Evolutionary conservation across 2,113 vertebrate species (phyloP), one percentile per base, ranked within the genome.

Genomic region (Bufo gargarizans): DNA sequence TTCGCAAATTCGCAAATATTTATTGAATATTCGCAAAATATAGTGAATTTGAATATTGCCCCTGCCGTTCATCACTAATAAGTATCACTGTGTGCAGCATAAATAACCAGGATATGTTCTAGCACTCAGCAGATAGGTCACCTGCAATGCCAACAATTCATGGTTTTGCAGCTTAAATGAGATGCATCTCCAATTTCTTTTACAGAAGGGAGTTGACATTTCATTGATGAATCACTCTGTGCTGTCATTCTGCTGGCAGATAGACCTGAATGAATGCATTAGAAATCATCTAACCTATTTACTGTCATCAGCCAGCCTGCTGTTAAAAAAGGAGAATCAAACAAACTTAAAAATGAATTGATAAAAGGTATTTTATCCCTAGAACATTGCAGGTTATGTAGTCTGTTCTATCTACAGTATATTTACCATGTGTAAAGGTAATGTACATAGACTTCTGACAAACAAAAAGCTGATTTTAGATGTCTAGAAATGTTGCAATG

Each of bases 201-300:
- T 59, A 77, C 69, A 85, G 69, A 85, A 72, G 33, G n/a, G 9
- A 82, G 20, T 53, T 55, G 65, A 77, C 56, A 77, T 63, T 77
- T 77, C 16, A 63, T 63, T 63, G 12, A 86, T 86, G 11, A 65
- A 50, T 86, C 84, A 49, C 72, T 77, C 22, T 19, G 45, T 16
- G 56, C 72, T 86, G 22, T 77, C 72, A 47, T 45, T 77, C 58
- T 49, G 84, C 58, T 77, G 50, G 19, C 56, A 77, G 22, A 22
- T 20, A 77, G 84, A 77, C 43, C 72, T 77, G 58, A 85, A 86
- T 77, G 20, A 77, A 63, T 86, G 58, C 43, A 50, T 3, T n/a
- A 43, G 43, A 12, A 63, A 43, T 63, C 11, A n/a, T 58, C 19
- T 19, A 71, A 55, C 9, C 67, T 55, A 20, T 71, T 13, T 69